phyloP scores from a whole-genome alignment of 2,797 vertebrate species.

The Adelosebastes latens region DNA sequence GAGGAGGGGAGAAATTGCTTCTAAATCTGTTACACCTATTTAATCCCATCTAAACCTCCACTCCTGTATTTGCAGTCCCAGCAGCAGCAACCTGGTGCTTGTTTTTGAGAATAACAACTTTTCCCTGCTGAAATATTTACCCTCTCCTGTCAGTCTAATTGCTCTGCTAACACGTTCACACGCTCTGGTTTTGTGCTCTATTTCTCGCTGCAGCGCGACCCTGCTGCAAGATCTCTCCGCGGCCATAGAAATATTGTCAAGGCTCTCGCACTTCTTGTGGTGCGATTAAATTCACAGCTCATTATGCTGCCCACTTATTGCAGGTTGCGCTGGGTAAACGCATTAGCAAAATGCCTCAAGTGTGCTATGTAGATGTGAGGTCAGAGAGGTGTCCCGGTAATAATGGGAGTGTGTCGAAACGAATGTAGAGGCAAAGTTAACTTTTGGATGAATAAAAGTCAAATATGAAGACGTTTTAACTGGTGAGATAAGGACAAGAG shows the following conservation, averaged over 20 bases:
- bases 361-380: not conserved
- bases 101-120: slow-evolving; percentile 15
- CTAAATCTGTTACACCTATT: slow-evolving; percentile 37
- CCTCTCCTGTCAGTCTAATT: not conserved
- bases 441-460: not conserved
- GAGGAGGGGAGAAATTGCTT: slow-evolving; percentile 7
- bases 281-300: not conserved
- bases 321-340: not conserved
- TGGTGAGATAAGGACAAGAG: slow-evolving; percentile 28
- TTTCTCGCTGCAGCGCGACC: not conserved
- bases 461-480: not conserved
- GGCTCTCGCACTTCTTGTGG: not conserved
- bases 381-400: not conserved
- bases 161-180: slow-evolving; percentile 6
- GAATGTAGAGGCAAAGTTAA: not conserved
- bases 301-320: not conserved
- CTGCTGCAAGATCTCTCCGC: not conserved
- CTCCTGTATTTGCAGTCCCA: slow-evolving; percentile 13
- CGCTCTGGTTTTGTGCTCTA: not conserved
- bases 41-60: slow-evolving; percentile 30
- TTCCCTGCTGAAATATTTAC: not conserved
- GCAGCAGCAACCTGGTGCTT: not conserved
- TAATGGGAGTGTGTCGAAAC: not conserved
- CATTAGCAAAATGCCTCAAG: not conserved
- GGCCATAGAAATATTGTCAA: not conserved